Evolutionary conservation across 2,113 vertebrate species (phyloP), one percentile per base, ranked within the genome.

Genomic region (Urocynchramus pylzowi): DNA sequence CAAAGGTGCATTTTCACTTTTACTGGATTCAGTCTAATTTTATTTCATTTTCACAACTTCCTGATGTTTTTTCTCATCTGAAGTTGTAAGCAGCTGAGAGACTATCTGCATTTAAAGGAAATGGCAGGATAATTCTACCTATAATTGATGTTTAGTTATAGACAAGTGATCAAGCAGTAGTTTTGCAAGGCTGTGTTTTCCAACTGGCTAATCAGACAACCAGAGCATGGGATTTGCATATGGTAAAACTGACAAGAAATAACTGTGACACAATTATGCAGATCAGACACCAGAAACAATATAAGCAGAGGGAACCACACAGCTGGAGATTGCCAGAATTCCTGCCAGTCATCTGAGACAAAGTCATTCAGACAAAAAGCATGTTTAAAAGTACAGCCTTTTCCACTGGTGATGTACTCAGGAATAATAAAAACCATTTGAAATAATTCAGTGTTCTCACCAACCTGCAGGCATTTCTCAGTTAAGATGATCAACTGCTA

Each of bases 221-320:
- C 35, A 77, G 71, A 90, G 78, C 35, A 88, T 59, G 39, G 52
- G 91, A 95, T 95, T 63, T 86, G 50, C 89, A 95, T 88, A 86
- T 50, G 74, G 78, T 80, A 77, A 96, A 94, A 80, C 17, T 86
- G 87, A 85, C 57, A 83, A 91, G 90, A 91, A 93, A 61, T 78
- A 92, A 87, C 64, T 0, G 0, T 5, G n/a, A 87, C 65, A 93
- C 30, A 90, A 86, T 94, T 93, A 94, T 80, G 93, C 45, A 91
- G 71, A 90, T 91, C 42, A 87, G 84, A 89, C 78, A 91, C 30
- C 78, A 93, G 75, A 94, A 90, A 28, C 47, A 91, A 63, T 73
- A 63, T 11, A 28, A 91, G 50, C 21, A 76, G 39, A 90, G 70
- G 63, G 63, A 97, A 67, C 47, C 5, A 76, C 67, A 76, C 54